Evolutionary conservation across 2,113 vertebrate genomes (phyloP).

Genomic region (Hemicordylus capensis): DNA sequence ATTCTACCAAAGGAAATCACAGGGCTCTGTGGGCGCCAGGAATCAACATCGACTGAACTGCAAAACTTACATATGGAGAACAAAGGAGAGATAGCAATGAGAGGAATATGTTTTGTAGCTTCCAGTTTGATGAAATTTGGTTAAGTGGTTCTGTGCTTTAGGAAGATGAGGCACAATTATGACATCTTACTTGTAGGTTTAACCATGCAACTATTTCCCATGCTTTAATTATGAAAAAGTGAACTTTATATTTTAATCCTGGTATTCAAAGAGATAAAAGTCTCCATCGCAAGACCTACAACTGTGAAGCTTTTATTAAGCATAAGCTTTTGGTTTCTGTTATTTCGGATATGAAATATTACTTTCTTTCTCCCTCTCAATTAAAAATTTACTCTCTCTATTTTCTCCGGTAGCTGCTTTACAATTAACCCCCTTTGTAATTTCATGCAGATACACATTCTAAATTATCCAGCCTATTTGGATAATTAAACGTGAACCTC

Average conservation of each 20-base stretch:
- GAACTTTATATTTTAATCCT: slow-evolving; percentile 11
- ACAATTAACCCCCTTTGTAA: slow-evolving; percentile 34
- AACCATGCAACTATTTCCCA: neutral
- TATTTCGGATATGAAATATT: neutral
- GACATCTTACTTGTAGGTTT: neutral
- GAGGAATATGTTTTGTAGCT: neutral
- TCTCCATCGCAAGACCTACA: neutral
- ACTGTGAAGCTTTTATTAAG: slow-evolving; percentile 10
- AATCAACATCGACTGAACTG: no score
- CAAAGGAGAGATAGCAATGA: neutral
- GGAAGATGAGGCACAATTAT: neutral
- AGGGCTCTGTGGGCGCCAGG: no score
- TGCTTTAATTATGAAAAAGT: slow-evolving; percentile 4
- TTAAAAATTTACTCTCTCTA: slow-evolving; percentile 23
- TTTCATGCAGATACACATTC: slow-evolving; percentile 39
- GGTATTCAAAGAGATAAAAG: neutral
- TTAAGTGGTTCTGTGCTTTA: neutral
- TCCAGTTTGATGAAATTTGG: neutral
- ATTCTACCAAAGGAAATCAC: no score
- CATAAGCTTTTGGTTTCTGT: neutral
- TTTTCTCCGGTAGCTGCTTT: slow-evolving; percentile 36
- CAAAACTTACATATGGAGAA: no score
- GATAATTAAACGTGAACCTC: slow-evolving; percentile 54
- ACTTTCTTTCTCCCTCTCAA: slow-evolving; percentile 12
- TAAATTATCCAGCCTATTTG: slow-evolving; percentile 46